Conservation (phyloP, 2,797 vertebrate genomes). For the Diplodus sargus region DNA sequence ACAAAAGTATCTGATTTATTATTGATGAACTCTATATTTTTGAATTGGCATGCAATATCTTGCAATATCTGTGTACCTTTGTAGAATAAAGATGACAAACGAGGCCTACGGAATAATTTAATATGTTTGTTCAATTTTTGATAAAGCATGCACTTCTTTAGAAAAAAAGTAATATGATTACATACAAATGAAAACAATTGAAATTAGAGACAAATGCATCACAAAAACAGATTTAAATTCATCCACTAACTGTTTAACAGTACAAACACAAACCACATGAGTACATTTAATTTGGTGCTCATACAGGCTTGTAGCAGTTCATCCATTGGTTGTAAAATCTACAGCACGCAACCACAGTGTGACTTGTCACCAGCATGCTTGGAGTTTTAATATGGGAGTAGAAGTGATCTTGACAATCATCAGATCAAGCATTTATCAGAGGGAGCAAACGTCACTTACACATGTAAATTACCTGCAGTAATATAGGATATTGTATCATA, state of each 20-base stretch:
- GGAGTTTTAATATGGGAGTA: constrained; percentile 17
- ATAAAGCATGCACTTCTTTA: constrained; percentile 20
- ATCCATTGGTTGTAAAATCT: constrained; percentile 36
- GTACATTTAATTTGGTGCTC: constrained; percentile 52
- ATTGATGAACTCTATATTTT: background rate
- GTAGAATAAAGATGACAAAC: constrained; percentile 30
- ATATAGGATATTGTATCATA: constrained; percentile 63
- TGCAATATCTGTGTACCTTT: background rate
- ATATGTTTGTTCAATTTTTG: constrained; percentile 5
- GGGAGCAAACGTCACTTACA: constrained; percentile 59
- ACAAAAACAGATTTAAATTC: constrained; percentile 37
- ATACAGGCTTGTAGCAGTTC: constrained; percentile 20
- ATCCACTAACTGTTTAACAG: constrained; percentile 24
- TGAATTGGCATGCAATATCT: background rate
- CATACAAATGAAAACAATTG: constrained; percentile 4
- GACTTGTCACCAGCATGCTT: constrained; percentile 29
- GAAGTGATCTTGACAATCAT: constrained; percentile 58
- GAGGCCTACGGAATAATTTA: background rate
- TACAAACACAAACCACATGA: constrained; percentile 16
- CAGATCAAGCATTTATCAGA: constrained; percentile 61
- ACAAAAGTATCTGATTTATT: background rate
- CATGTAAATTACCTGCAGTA: constrained; percentile 71
- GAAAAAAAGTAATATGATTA: background rate
- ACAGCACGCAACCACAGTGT: constrained; percentile 7
- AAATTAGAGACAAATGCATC: constrained; percentile 27